Conservation (phyloP, 2,797 vertebrate species). For the Pygocentrus nattereri region DNA sequence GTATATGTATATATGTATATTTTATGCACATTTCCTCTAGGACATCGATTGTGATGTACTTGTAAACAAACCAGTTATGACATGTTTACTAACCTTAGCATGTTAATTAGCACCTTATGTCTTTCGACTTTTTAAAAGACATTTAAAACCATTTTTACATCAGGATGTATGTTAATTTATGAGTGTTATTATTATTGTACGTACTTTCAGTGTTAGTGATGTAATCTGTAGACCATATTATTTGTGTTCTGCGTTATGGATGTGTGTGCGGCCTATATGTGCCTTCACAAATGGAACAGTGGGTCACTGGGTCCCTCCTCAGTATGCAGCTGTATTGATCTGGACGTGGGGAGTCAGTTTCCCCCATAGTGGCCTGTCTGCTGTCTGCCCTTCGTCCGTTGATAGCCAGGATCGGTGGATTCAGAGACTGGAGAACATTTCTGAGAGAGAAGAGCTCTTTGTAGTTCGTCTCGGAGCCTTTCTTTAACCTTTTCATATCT, state of each 20-base stretch:
- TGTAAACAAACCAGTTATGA: no score
- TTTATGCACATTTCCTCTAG: no score
- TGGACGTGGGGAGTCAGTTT: constrained; percentile 33
- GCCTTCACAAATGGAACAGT: constrained; percentile 1
- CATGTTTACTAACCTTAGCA: no score
- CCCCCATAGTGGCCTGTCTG: background rate
- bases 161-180: no score
- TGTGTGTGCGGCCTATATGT: background rate
- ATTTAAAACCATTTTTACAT: no score
- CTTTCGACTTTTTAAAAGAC: no score
- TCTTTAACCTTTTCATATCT: background rate
- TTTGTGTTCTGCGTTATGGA: background rate
- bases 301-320: constrained; percentile 34
- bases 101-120: no score
- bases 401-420: background rate
- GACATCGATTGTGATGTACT: no score
- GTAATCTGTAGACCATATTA: background rate
- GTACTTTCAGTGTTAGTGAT: no score
- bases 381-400: background rate
- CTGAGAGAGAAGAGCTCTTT: background rate
- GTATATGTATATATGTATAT: no score
- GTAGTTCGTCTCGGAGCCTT: background rate
- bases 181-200: no score
- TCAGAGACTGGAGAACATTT: background rate
- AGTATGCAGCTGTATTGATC: constrained; percentile 51